These are phyloP conservation scores for Trachymyrmex septentrionalis DNA, from an alignment of 1,140 invertebrate species.

Conservation along the genomic window DNA sequence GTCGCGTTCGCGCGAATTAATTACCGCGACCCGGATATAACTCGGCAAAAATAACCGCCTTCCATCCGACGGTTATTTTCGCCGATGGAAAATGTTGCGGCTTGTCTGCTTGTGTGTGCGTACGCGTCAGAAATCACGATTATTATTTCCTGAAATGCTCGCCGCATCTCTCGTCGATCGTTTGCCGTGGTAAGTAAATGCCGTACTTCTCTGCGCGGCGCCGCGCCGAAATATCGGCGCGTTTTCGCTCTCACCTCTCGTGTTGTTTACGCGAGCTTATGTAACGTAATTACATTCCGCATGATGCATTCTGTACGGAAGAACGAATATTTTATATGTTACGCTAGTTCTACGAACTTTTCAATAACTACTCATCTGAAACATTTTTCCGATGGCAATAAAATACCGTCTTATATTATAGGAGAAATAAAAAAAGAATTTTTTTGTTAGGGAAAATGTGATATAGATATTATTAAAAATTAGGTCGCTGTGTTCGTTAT, in stretches of 20 bases:
- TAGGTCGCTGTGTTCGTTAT: too few relatives aligned
- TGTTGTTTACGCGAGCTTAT: neutral
- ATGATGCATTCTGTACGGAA: neutral
- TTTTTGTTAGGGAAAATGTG: too few relatives aligned
- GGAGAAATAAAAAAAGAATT: too few relatives aligned
- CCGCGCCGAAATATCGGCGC: neutral
- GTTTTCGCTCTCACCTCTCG: constrained; percentile 18
- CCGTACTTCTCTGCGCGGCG: neutral
- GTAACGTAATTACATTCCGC: constrained; percentile 33
- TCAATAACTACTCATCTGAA: neutral
- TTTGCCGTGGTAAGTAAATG: constrained; percentile 24
- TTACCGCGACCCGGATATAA: constrained; percentile 23
- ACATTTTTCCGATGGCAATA: neutral
- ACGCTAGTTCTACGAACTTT: too few relatives aligned
- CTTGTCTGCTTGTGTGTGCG: neutral
- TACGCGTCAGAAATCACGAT: constrained; percentile 35
- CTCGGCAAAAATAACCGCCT: constrained; percentile 27
- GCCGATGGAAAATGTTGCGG: constrained; percentile 40
- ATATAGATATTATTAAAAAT: too few relatives aligned
- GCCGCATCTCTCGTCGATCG: neutral
- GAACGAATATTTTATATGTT: neutral
- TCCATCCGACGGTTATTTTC: neutral
- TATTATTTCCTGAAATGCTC: constrained; percentile 41
- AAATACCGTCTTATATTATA: neutral
- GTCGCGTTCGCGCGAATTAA: constrained; percentile 41